Evolutionary conservation across 2,113 vertebrate genomes (phyloP), one percentile per base, ranked within the genome.

Genomic region (Pomatorhinus ruficollis): DNA sequence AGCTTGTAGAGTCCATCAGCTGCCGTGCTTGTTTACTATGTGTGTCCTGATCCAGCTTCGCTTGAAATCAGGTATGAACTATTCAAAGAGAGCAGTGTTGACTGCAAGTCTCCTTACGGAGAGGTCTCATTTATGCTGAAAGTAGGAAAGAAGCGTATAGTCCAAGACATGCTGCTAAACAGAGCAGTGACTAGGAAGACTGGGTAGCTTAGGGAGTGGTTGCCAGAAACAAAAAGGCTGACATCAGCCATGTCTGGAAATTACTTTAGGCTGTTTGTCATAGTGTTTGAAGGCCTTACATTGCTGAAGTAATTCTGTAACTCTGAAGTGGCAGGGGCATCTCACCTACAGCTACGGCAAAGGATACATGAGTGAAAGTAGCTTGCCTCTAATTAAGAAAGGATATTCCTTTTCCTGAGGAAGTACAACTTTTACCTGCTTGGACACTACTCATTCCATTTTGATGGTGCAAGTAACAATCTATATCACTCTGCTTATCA

Each of bases 11-110:
- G 21, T 13, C 54, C 39, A 11, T 68, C 61, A 64, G 49, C 44
- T 60, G 44, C 49, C 0, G 1, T 60, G 27, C 57, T 72, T 44
- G 37, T 61, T 78, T 70, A 39, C 56, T 81, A 21, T 3, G 6
- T 4, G 0, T 23, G 28, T 3, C 16, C 33, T 37, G n/a, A 37
- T 23, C 20, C 53, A 61, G 2, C 40, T 65, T 45, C 1, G 1
- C 37, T 57, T 60, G 37, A 74, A 92, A 45, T 33, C 13, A 12
- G 31, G 17, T 52, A 22, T 33, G 60, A 64, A 7, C 28, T 30
- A 14, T 63, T 86, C 39, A 31, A 10, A 66, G 20, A 53, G 27
- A 53, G 16, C 0, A 0, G 8, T 15, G 25, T 27, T 45, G 23
- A 9, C 33, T 11, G 7, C 13, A 39, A 28, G 7, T 30, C 33